Evolutionary conservation across 92 coral and sea anemone genomes (phyloP), one percentile per base, ranked within the genome.

Genomic region (Muricea muricata): DNA sequence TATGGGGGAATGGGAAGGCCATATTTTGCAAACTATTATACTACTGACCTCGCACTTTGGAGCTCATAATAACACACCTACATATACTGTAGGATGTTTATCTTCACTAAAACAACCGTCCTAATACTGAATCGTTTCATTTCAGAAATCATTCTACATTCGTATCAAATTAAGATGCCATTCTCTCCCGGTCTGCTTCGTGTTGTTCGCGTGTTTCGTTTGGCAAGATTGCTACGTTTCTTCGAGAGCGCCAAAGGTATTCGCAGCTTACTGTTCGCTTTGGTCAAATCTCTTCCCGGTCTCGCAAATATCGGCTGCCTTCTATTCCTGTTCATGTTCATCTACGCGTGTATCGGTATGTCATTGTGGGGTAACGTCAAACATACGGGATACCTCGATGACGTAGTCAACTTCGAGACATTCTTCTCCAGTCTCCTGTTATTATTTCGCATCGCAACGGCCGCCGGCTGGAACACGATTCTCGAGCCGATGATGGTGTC

Each of bases 401-500:
- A 97, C 60, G 99, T 97, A 41, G 99, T 97, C 81, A 97, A 97
- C 84, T 97, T 97, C 84, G 90, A 87, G 70, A 97, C 98, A 23
- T 97, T 97, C 67, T 89, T 93, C 21, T 94, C 89, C 69, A 94
- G 98, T 26, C 87, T 97, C 93, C 60, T 97, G 24, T 56, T 97
- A 63, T 84, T 97, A 46, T 97, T 97, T 65, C 99, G 99, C 37
- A 94, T 97, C 57, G 99, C 91, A 24, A 97, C 99, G 2, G 99
- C 99, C 35, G 99, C 99, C 11, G 99, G 99, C 0, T 97, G 99
- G 99, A 97, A 97, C 48, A 97, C 99, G 24, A 97, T 97, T 61
- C 93, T 97, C 1, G 99, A 93, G 60, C 99, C 99, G 66, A 93
- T 97, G 78, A 97, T 97, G 99, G 90, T 93, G 2, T 34, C 47